Evolutionary conservation across 2,888 invertebrate species (phyloP).

Genomic region (Pollenia amentaria): DNA sequence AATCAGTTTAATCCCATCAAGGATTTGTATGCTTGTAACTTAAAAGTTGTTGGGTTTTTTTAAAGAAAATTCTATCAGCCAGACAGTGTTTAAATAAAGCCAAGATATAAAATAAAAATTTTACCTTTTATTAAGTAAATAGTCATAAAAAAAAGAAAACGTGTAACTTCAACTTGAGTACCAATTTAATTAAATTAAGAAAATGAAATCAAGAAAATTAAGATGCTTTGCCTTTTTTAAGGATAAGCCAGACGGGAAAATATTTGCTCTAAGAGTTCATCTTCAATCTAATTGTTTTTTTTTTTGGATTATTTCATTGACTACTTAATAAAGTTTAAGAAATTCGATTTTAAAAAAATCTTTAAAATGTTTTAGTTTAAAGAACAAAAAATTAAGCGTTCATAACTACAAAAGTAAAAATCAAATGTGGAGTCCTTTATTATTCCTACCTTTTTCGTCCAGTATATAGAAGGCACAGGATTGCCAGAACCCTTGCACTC

Average conservation of each 20-base stretch:
- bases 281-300: conserved; percentile 26
- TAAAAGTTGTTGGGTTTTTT: neutral
- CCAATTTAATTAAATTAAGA: conserved; percentile 64
- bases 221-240: neutral
- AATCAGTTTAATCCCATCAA: conserved; percentile 16
- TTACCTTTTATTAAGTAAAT: neutral
- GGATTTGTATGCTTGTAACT: conserved; percentile 12
- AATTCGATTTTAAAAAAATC: too few species aligned
- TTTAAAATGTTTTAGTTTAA: neutral
- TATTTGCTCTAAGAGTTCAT: neutral
- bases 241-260: neutral
- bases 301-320: too few species aligned
- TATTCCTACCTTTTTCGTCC: conserved; percentile 85
- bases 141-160: neutral
- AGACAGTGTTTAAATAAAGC: conserved; percentile 9
- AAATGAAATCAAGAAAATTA: conserved; percentile 27
- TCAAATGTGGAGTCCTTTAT: neutral
- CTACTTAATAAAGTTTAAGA: too few species aligned
- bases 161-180: neutral
- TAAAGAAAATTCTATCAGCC: neutral
- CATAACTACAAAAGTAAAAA: too few species aligned
- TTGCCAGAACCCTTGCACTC: conserved; percentile 90
- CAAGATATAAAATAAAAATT: neutral
- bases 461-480: conserved; percentile 89
- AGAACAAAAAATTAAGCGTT: neutral